phyloP scores from a whole-genome alignment of 2,797 vertebrate genomes.

The Enteromius argenteus region DNA sequence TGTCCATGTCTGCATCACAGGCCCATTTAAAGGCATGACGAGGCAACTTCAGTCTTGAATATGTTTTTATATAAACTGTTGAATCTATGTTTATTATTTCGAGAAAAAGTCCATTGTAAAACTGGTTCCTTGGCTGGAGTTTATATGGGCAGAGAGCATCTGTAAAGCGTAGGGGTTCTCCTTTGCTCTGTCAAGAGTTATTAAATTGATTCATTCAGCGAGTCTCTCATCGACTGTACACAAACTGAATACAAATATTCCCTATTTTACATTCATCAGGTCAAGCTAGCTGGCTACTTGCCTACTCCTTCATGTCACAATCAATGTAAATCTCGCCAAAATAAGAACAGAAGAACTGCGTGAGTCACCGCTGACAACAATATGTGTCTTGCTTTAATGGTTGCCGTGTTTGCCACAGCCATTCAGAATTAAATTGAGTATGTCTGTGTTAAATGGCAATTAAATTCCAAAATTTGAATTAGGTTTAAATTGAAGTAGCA shows the following conservation, averaged over 20 bases:
- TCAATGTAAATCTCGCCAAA: slow-evolving; percentile 17
- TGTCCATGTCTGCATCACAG: slow-evolving; percentile 1
- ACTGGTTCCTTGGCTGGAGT: slow-evolving; percentile 10
- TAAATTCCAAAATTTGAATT: neutral
- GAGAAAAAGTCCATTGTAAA: slow-evolving; percentile 27
- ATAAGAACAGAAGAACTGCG: neutral
- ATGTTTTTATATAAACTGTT: slow-evolving; percentile 38
- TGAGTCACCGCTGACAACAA: neutral
- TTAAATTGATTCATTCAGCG: slow-evolving; percentile 18
- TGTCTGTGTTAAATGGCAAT: neutral
- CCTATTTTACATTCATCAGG: slow-evolving; percentile 10
- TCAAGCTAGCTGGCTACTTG: neutral
- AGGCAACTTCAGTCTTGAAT: slow-evolving; percentile 25
- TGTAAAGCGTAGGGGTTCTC: slow-evolving; percentile 3
- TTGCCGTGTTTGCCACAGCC: neutral
- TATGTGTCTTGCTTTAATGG: neutral
- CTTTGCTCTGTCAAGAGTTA: slow-evolving; percentile 33
- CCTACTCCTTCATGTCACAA: neutral
- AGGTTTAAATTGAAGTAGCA: neutral
- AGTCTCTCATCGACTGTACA: slow-evolving; percentile 16
- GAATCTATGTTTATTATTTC: slow-evolving; percentile 24
- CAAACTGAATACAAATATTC: slow-evolving; percentile 21
- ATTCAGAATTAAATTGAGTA: neutral
- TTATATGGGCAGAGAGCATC: slow-evolving; percentile 24
- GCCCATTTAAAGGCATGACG: slow-evolving; percentile 26